Conservation (phyloP, 2,888 invertebrate species). For the Andrena haemorrhoa region DNA sequence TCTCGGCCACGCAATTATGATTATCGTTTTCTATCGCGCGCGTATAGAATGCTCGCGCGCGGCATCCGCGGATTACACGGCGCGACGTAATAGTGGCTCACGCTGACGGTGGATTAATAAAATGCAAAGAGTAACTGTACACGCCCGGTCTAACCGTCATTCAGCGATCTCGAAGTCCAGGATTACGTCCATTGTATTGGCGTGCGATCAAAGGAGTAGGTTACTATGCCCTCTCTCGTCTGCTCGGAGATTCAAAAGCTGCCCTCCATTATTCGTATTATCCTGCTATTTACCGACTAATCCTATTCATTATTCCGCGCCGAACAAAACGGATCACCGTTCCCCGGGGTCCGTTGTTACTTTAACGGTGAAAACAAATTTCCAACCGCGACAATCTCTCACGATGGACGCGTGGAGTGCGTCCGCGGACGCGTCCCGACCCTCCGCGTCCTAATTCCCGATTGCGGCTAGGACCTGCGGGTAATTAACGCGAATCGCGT, state of each 20-base stretch:
- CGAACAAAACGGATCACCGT: slow-evolving; percentile 40
- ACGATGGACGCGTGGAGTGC: slow-evolving; percentile 51
- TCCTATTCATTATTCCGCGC: slow-evolving; percentile 10
- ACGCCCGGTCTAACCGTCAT: slow-evolving; percentile 5
- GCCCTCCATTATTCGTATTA: slow-evolving; percentile 20
- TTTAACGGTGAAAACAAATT: slow-evolving; percentile 58
- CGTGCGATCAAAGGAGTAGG: slow-evolving; percentile 38
- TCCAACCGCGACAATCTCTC: slow-evolving; percentile 46
- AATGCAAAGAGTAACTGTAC: slow-evolving; percentile 43
- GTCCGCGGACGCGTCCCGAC: background rate
- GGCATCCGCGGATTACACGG: background rate
- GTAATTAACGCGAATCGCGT: slow-evolving; percentile 44
- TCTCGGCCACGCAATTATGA: background rate
- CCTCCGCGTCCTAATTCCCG: slow-evolving; percentile 32
- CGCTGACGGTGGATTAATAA: slow-evolving; percentile 24
- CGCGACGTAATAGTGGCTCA: background rate
- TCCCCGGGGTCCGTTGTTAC: slow-evolving; percentile 43
- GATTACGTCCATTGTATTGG: slow-evolving; percentile 37
- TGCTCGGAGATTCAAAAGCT: slow-evolving; percentile 33
- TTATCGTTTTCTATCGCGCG: slow-evolving; percentile 3
- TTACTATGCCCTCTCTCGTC: slow-evolving; percentile 30
- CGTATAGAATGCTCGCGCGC: background rate
- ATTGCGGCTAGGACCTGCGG: slow-evolving; percentile 20
- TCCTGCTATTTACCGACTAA: slow-evolving; percentile 49
- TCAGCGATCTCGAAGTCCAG: background rate